A percentile compares a stretch with the other conserved stretches of the same genome.
phyloP scores from a whole-genome alignment of 2,113 vertebrate species.

The Rana temporaria region DNA sequence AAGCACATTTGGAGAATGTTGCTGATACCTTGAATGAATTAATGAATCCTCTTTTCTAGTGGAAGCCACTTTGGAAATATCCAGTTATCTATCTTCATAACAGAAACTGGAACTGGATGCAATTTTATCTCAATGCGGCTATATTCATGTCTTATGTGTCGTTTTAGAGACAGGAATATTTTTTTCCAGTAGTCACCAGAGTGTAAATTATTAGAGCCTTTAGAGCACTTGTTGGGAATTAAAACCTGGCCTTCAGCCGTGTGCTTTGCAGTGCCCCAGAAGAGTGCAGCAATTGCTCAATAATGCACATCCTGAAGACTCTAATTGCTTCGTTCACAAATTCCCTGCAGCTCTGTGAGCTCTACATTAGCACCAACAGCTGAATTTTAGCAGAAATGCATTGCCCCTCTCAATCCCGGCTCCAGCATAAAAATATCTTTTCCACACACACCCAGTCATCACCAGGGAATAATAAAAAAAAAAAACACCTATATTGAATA shows the following conservation, averaged over 20 bases:
- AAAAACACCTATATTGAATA: slow-evolving; percentile 18
- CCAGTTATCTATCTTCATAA: slow-evolving; percentile 32
- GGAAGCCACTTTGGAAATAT: slow-evolving; percentile 9
- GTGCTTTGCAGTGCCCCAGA: slow-evolving; percentile 40
- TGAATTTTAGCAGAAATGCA: slow-evolving; percentile 40
- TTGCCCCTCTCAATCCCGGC: slow-evolving; percentile 27
- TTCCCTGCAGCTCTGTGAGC: slow-evolving; percentile 48
- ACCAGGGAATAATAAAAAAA: slow-evolving; percentile 19
- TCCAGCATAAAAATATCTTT: slow-evolving; percentile 46
- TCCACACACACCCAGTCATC: slow-evolving; percentile 4
- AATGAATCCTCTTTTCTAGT: not conserved
- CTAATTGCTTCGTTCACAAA: slow-evolving; percentile 55
- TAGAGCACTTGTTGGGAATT: slow-evolving; percentile 51
- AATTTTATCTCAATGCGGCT: slow-evolving; percentile 18
- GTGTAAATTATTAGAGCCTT: slow-evolving; percentile 54
- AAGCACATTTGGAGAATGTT: not conserved
- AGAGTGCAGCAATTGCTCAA: slow-evolving; percentile 52
- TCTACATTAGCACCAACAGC: slow-evolving; percentile 49
- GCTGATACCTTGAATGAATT: slow-evolving; percentile 1
- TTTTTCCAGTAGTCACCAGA: slow-evolving; percentile 42
- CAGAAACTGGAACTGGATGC: not conserved
- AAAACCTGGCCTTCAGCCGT: slow-evolving; percentile 53
- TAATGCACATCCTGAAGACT: slow-evolving; percentile 55
- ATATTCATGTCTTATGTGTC: slow-evolving; percentile 36
- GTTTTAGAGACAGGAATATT: slow-evolving; percentile 19